Evolutionary conservation across 2,113 vertebrate genomes (phyloP), one percentile per base, ranked within the genome.

Genomic region (Boleophthalmus pectinirostris): DNA sequence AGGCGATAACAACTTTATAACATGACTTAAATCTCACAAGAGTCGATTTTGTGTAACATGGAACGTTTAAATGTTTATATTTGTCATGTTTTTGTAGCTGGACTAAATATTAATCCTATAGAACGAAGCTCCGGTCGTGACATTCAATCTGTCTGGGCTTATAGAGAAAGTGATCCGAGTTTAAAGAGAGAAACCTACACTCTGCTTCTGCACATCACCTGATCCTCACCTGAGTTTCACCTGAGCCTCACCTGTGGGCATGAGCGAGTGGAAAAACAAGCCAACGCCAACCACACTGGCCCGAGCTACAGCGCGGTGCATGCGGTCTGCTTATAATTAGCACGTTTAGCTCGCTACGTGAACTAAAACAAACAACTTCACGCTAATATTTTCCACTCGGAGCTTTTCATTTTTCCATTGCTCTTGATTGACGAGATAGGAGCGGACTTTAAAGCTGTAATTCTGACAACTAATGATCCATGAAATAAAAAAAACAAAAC

Each of bases 311-410:
- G 47, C 20, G 47, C 5, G 47, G 47, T 51, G 47, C 47, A 1
- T 51, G 47, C 18, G 68, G 69, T 70, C 81, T 81, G 78, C 54
- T 82, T 81, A 75, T 87, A 67, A 85, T 89, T 87, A 82, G 73
- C 84, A 77, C 82, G 75, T 68, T 70, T 68, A 63, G 56, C 65
- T 25, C 10, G 45, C 78, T 66, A 74, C 23, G 82, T 84, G 79
- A 84, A 84, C 83, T 38, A 82, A 74, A 80, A 63, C 58, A 63
- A 63, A 63, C 58, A 61, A 8, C 58, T 63, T 63, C 16, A 1
- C 29, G 9, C 58, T 35, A 8, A 63, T 25, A 60, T 60, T 60
- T 60, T 60, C 57, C 57, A 60, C 23, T 29, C 57, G 0, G 57
- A 60, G 24, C 57, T 56, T 3, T 58, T 25, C 15, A 25, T 12